These are phyloP conservation scores for Hemicrepidius hirtus DNA, from an alignment of 2,888 invertebrate genomes.

Conservation along the genomic window DNA sequence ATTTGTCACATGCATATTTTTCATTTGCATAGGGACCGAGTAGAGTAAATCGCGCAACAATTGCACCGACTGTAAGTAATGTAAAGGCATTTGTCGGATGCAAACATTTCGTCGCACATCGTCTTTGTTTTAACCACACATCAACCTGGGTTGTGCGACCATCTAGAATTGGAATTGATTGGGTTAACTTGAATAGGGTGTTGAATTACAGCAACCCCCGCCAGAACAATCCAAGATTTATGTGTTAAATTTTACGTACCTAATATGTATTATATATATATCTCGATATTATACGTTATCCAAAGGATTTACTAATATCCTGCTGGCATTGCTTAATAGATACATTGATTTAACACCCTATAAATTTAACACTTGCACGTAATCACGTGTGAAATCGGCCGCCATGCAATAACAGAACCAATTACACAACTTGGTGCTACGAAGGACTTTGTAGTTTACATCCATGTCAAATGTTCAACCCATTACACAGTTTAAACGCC, in stretches of 20 bases:
- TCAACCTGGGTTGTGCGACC: too few relatives aligned
- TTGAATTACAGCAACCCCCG: constrained; percentile 35
- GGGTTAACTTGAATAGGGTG: constrained; percentile 42
- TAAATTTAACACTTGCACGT: constrained; percentile 40
- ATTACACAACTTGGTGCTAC: constrained; percentile 27
- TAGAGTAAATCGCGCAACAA: constrained; percentile 7
- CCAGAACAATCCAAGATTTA: constrained; percentile 36
- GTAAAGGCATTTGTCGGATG: constrained; percentile 1
- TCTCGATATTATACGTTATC: not conserved
- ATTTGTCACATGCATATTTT: constrained; percentile 26
- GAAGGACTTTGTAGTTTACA: constrained; percentile 28
- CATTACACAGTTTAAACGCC: constrained; percentile 5
- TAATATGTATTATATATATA: not conserved
- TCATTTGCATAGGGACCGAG: constrained; percentile 14
- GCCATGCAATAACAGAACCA: constrained; percentile 36
- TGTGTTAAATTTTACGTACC: constrained; percentile 23
- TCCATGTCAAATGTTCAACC: constrained; percentile 15
- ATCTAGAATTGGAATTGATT: too few relatives aligned
- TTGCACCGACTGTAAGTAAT: constrained; percentile 19
- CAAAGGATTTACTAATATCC: constrained; percentile 30
- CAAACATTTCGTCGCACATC: constrained; percentile 15
- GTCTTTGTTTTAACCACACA: not conserved
- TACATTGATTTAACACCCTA: constrained; percentile 42
- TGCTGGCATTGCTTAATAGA: constrained; percentile 36
- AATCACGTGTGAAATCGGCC: constrained; percentile 40